A percentile compares a stretch with the other conserved stretches of the same genome.
These are phyloP conservation scores for Stigmatopora nigra DNA, from an alignment of 2,113 vertebrate species.

Conservation along the genomic window DNA sequence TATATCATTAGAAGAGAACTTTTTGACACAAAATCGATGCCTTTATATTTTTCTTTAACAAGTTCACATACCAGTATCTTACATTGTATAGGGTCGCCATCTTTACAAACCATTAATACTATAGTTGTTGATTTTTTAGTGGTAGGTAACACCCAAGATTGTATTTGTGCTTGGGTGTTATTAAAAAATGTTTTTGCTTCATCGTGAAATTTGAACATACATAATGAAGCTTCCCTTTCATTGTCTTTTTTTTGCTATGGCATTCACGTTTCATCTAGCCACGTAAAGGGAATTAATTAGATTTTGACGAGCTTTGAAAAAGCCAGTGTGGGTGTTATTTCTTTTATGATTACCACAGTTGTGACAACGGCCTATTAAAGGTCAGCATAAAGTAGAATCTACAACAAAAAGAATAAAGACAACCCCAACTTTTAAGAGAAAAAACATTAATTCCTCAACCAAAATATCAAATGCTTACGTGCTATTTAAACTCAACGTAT, in stretches of 20 bases:
- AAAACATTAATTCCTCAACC: constrained; percentile 4
- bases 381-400: constrained; percentile 22
- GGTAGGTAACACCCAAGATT: too few species aligned
- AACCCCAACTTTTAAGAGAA: constrained; percentile 26
- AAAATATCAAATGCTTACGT: not conserved
- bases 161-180: too few species aligned
- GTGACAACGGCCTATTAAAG: constrained; percentile 48
- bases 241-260: constrained; percentile 24
- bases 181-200: not conserved
- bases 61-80: too few species aligned
- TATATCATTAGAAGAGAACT: too few species aligned
- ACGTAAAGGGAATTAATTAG: constrained; percentile 51
- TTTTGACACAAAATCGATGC: too few species aligned
- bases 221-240: constrained; percentile 4
- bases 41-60: too few species aligned
- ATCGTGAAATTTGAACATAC: not conserved
- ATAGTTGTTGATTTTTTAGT: not conserved
- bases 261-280: constrained; percentile 33
- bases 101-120: not conserved
- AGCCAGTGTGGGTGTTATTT: constrained; percentile 21
- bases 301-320: constrained; percentile 56
- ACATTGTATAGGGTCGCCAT: too few species aligned
- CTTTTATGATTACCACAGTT: constrained; percentile 43
- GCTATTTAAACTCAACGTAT: not conserved
- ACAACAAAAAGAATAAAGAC: constrained; percentile 43